Evolutionary conservation across 2,113 vertebrate genomes (phyloP).

Genomic region (Oreotrochilus melanogaster): DNA sequence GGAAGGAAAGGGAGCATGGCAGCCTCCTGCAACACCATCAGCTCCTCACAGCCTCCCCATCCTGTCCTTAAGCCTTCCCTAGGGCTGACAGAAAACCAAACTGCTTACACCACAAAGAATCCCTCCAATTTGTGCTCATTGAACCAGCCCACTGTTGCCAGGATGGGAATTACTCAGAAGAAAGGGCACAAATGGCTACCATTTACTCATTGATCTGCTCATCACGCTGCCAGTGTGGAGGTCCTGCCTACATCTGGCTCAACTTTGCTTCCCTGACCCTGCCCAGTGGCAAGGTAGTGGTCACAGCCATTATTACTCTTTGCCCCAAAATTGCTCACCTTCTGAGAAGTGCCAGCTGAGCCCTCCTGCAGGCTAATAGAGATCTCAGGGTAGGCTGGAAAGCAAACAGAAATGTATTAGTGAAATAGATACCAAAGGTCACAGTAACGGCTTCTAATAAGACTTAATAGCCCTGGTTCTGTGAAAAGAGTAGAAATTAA

Average conservation of each 20-base stretch:
- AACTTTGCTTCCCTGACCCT: not conserved
- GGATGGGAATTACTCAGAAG: rapidly evolving
- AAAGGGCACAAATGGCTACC: not conserved
- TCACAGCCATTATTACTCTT: not conserved
- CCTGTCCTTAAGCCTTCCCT: not conserved
- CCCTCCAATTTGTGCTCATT: not conserved
- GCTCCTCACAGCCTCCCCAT: not conserved
- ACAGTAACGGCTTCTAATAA: not conserved
- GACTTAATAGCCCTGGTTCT: not conserved
- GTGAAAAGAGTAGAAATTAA: not conserved
- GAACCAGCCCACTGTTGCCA: not conserved
- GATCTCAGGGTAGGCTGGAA: slow-evolving; percentile 74
- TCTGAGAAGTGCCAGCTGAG: not conserved
- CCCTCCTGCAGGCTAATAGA: slow-evolving; percentile 27
- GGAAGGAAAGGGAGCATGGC: not conserved
- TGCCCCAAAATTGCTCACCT: slow-evolving; percentile 59
- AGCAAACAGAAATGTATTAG: slow-evolving; percentile 25
- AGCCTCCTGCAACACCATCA: not conserved
- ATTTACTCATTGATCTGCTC: not conserved
- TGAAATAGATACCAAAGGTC: not conserved
- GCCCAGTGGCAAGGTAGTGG: not conserved
- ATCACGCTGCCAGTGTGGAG: not conserved
- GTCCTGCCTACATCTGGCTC: not conserved
- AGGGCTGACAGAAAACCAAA: not conserved
- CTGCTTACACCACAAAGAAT: rapidly evolving